A percentile compares a stretch with the other conserved stretches of the same genome.
Conservation (phyloP, 2,888 invertebrate genomes). For the Napeogenes inachia region DNA sequence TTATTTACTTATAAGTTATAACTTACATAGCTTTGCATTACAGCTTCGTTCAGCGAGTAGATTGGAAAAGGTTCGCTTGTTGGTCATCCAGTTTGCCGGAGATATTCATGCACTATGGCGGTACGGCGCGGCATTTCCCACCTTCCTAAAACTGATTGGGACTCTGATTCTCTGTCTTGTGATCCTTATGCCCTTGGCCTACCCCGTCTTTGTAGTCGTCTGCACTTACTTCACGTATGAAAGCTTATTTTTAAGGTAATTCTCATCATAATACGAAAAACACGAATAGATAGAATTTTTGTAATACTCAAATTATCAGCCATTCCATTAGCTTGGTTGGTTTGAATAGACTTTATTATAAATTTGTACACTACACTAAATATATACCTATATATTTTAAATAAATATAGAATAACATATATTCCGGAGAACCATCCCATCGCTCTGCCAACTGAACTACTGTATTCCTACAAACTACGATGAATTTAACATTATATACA, state of each 20-base stretch:
- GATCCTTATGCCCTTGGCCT: constrained; percentile 59
- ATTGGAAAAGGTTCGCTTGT: constrained; percentile 51
- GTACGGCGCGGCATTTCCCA: constrained; percentile 70
- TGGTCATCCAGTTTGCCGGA: constrained; percentile 53
- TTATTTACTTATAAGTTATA: background rate
- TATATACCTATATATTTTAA: no score
- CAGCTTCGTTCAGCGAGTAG: constrained; percentile 58
- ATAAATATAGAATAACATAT: no score
- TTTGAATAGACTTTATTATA: background rate
- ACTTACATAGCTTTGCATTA: constrained; percentile 13
- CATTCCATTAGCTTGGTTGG: background rate
- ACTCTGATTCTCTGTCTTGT: constrained; percentile 60
- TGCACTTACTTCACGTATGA: constrained; percentile 63
- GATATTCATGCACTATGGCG: constrained; percentile 65
- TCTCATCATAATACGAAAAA: background rate
- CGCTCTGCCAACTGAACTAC: no score
- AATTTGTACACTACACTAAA: no score
- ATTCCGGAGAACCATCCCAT: no score
- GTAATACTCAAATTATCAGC: background rate
- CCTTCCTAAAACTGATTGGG: constrained; percentile 68
- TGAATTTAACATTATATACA: no score
- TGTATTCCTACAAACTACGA: no score
- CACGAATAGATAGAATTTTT: background rate
- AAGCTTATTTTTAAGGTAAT: constrained; percentile 61
- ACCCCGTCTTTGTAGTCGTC: constrained; percentile 55